Base-by-base conservation (phyloP, 2,888 invertebrate genomes). In the Cephus rjabovi region DNA sequence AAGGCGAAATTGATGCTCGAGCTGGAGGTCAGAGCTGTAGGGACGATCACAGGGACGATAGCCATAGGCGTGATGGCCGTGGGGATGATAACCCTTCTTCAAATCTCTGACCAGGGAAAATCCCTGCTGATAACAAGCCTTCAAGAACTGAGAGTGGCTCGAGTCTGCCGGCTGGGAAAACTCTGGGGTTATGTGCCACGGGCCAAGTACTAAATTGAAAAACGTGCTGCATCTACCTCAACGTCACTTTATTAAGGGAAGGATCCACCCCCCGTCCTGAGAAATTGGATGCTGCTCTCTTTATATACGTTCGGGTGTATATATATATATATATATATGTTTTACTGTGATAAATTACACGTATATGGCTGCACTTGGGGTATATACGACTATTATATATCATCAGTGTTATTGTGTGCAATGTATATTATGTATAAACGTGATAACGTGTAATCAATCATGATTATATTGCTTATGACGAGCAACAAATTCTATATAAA, bases 171-270 rank as follows among this genome's bases (percentile, higher is more conserved):
- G 33, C 11, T 23, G 33, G 70, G 31, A 70, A 70, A 15, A 40
- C 40, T 40, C 40, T 33, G 30, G 70, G 70, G 70, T 30, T 70
- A 31, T 4, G n/a, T 31, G 70, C 31, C 31, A 30, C 15, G 33
- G 70, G 70, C 70, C 31, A 70, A 33, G 30, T 30, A 15, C 33
- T 70, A 70, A 70, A 70, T 70, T 70, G 70, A 70, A 70, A 70
- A 70, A 70, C 33, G 70, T 70, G 70, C 70, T 70, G 70, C 70
- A 70, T 70, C 70, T 70, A 70, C 70, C n/a, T 70, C 70, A 70
- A 70, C 70, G 70, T 33, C 33, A 70, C 70, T 70, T 70, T 70
- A 70, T 70, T 70, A 70, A 23, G 30, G 33, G 70, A 15, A 4
- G 30, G 30, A 70, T 9, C 33, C 30, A 33, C 31, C 30, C 31